Base-by-base conservation (phyloP, 2,888 invertebrate genomes). In the Tipula confusa region DNA sequence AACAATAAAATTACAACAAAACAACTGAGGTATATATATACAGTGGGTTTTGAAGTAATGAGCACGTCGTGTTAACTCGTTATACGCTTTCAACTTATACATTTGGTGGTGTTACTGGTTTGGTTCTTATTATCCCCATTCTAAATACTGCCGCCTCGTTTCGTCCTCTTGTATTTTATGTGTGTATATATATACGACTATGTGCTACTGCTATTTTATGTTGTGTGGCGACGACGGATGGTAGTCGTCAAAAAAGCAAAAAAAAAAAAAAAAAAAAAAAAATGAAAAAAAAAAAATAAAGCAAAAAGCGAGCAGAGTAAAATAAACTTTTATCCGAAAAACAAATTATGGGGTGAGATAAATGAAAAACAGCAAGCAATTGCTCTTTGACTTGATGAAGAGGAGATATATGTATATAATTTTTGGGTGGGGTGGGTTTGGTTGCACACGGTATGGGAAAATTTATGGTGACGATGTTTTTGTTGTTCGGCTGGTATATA, bases 11-110 rank as follows among this genome's bases (percentile, higher is more conserved):
- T n/a, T 24, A 64, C 64, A 24, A 24, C 64, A 43, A n/a, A n/a
- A 43, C 43, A 15, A 43, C 15, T 6, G 64, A 64, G 24, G 64
- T 64, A 24, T 64, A 64, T 15, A 15, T 43, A 9, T 36, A 36
- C 15, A 64, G 24, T 64, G 64, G 64, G 64, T 64, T 24, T n/a
- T 64, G 6, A 31, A 80, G 80, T 80, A 80, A 80, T 80, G 80
- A 80, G 80, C 80, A 80, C 80, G 80, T 80, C 80, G 80, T 80
- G 80, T 80, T 80, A 80, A 80, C 80, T 29, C 80, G 80, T 80
- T 80, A 80, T 80, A 80, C 80, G 80, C 29, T 80, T 80, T 80
- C 29, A 80, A 29, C 29, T 80, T 29, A 29, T 79, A 24, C 18
- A 29, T 80, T 80, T 80, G 29, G 64, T 64, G 24, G 64, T 24